Conservation (phyloP, 2,797 vertebrate species). For the Propithecus perrieri region DNA sequence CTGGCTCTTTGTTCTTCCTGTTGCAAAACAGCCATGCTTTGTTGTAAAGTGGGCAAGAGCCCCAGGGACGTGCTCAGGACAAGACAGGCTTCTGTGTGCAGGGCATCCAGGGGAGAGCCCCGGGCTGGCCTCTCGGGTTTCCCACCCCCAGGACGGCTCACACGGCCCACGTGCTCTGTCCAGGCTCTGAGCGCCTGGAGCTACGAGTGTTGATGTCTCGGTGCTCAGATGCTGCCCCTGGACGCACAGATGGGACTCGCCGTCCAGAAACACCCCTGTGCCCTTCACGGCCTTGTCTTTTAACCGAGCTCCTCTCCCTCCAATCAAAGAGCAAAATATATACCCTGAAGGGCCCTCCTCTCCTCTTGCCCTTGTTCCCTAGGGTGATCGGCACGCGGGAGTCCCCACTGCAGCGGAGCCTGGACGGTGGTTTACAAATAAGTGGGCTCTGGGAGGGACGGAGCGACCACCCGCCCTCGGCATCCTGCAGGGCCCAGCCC, state of each 20-base stretch:
- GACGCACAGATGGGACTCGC: fast-evolving
- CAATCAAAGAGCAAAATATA: neutral
- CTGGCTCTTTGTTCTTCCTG: neutral
- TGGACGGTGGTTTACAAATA: neutral
- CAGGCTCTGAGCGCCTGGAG: neutral
- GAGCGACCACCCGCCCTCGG: fast-evolving
- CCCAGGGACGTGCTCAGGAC: neutral
- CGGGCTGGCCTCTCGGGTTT: fast-evolving
- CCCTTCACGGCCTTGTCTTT: too few species aligned
- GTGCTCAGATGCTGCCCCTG: neutral
- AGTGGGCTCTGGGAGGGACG: fast-evolving
- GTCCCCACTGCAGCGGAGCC: fast-evolving
- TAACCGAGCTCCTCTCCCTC: neutral
- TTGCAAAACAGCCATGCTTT: neutral
- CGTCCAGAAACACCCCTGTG: neutral
- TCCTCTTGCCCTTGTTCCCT: fast-evolving
- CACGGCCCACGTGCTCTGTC: fast-evolving
- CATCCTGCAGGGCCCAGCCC: neutral
- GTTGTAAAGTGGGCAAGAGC: neutral
- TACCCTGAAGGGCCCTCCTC: neutral
- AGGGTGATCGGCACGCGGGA: fast-evolving
- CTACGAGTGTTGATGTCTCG: too few species aligned
- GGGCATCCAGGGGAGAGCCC: neutral
- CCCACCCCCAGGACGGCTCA: neutral
- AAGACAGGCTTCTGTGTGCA: neutral